phyloP scores from a whole-genome alignment of 1,140 invertebrate genomes.

The Aleiodes sp. region DNA sequence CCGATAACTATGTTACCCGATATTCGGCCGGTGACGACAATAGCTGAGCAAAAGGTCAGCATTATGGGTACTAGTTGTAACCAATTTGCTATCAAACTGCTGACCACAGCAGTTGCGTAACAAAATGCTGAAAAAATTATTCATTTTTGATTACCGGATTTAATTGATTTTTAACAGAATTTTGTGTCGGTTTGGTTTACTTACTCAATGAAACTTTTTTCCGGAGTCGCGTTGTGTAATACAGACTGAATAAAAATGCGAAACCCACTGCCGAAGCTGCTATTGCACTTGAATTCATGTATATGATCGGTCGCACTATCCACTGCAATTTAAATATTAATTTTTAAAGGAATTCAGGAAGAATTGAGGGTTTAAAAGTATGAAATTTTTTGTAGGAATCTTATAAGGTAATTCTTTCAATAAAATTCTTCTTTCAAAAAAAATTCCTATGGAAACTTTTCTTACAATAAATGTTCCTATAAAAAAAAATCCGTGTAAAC shows the following conservation, averaged over 20 bases:
- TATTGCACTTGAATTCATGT: conserved; percentile 57
- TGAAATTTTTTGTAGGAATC: too few relatives aligned
- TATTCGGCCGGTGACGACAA: conserved; percentile 56
- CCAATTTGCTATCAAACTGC: conserved; percentile 59
- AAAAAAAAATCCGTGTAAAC: too few relatives aligned
- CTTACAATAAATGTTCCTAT: too few relatives aligned
- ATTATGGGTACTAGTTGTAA: conserved; percentile 54
- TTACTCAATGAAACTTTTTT: conserved; percentile 56
- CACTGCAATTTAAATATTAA: conserved; percentile 53
- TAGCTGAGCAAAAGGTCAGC: conserved; percentile 48
- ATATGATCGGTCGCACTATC: conserved; percentile 46
- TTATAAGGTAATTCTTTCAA: too few relatives aligned
- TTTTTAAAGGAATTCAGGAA: too few relatives aligned
- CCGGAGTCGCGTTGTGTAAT: conserved; percentile 40
- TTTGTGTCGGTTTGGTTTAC: conserved; percentile 19
- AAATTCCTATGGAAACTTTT: too few relatives aligned
- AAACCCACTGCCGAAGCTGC: conserved; percentile 50
- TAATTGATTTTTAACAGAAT: not conserved
- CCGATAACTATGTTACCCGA: conserved; percentile 48
- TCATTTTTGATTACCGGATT: not conserved
- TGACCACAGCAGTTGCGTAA: conserved; percentile 48
- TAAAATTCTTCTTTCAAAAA: too few relatives aligned
- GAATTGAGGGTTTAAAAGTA: too few relatives aligned
- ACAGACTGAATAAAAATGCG: conserved; percentile 46
- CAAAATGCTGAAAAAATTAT: conserved; percentile 44